Percentiles rank a stretch among this genome's conserved stretches.
Evolutionary conservation across 2,113 vertebrate species (phyloP).

Genomic region (Neodontobutis hainanensis): DNA sequence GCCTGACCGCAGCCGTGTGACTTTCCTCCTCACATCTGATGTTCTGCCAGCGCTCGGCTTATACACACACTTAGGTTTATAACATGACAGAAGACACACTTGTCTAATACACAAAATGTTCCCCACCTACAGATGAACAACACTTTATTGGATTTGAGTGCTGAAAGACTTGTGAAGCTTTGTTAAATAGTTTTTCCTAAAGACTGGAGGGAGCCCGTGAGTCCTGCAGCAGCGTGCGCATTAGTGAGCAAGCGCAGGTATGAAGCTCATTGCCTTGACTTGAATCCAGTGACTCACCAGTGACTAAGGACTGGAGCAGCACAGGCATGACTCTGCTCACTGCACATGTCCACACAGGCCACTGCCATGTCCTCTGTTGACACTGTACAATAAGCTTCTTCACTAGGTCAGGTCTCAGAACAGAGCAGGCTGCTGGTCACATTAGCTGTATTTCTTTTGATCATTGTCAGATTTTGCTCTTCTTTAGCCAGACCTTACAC

Average conservation of each 20-base stretch:
- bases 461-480: no score
- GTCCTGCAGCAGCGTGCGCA: slow-evolving; percentile 14
- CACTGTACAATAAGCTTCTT: no score
- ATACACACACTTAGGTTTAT: slow-evolving; percentile 43
- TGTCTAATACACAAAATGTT: slow-evolving; percentile 9
- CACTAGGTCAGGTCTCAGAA: no score
- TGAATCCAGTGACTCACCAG: slow-evolving; percentile 67
- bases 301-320: slow-evolving; percentile 66
- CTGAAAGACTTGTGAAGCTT: not conserved
- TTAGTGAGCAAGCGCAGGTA: slow-evolving; percentile 29
- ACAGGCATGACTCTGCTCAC: slow-evolving; percentile 42
- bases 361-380: not conserved
- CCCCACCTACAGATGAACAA: slow-evolving; percentile 20
- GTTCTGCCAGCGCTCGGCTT: slow-evolving; percentile 40
- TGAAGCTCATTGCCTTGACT: slow-evolving; percentile 65
- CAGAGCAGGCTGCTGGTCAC: no score
- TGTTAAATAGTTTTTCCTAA: not conserved
- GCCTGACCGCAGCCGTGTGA: slow-evolving; percentile 50
- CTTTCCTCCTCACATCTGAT: slow-evolving; percentile 55
- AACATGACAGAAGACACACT: slow-evolving; percentile 44
- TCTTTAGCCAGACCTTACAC: no score
- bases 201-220: no score
- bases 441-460: no score
- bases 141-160: slow-evolving; percentile 7
- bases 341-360: slow-evolving; percentile 54